phyloP scores from a whole-genome alignment of 2,797 vertebrate genomes.

The Sylvilagus floridanus region DNA sequence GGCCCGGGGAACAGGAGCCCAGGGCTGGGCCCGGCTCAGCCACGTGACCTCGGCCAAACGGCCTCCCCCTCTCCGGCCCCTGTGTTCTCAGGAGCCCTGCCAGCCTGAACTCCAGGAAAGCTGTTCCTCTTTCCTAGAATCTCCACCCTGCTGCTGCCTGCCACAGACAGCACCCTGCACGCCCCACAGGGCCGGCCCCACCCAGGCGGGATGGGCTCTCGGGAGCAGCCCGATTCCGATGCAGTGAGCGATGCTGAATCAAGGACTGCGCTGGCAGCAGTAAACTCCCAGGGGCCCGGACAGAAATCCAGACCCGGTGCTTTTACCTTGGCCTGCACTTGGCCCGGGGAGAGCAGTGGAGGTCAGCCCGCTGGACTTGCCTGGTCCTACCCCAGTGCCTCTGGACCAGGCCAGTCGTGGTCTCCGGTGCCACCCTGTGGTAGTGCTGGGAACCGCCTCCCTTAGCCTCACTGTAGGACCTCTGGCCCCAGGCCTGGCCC shows the following conservation, averaged over 20 bases:
- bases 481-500: not conserved
- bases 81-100: not conserved
- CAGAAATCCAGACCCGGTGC: not conserved
- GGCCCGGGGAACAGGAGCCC: not conserved
- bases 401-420: slow-evolving; percentile 30
- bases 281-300: not conserved
- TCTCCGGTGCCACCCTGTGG: slow-evolving; percentile 87
- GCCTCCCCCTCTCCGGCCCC: not conserved
- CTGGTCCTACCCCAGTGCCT: not conserved
- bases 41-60: not conserved
- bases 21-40: not conserved
- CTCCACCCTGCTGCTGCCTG: not conserved
- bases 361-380: not conserved
- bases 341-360: not conserved
- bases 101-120: slow-evolving; percentile 6
- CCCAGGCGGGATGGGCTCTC: not conserved
- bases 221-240: not conserved
- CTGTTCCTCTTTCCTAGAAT: not conserved
- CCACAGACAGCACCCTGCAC: not conserved
- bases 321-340: not conserved
- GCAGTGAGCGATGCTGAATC: slow-evolving; percentile 30
- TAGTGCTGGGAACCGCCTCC: slow-evolving; percentile 66
- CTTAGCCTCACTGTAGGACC: not conserved
- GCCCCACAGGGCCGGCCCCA: not conserved
- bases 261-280: slow-evolving; percentile 15